These are phyloP conservation scores for Carassius auratus DNA, from an alignment of 2,113 vertebrate species.

Conservation along the genomic window DNA sequence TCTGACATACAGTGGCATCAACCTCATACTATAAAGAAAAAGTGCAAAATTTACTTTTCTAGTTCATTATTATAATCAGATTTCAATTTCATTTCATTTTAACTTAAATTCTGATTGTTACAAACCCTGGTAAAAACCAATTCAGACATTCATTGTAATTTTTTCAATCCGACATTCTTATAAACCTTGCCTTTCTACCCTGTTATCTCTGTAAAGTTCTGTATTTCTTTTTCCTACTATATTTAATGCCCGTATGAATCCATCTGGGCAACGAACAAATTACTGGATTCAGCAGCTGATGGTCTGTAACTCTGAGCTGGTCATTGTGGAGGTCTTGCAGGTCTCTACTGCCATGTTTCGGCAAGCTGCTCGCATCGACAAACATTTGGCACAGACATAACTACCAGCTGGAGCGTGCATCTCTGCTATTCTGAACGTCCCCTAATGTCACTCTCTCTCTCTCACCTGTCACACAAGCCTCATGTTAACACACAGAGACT, in stretches of 20 bases:
- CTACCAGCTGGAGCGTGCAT: conserved; percentile 73
- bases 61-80: too few relatives aligned
- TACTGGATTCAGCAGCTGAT: conserved; percentile 31
- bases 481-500: conserved; percentile 34
- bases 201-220: not conserved
- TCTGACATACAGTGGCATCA: not conserved
- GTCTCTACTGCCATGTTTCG: conserved; percentile 71
- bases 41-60: not conserved
- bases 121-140: too few relatives aligned
- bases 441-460: conserved; percentile 53
- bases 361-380: conserved; percentile 72
- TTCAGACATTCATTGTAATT: too few relatives aligned
- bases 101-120: too few relatives aligned
- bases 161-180: too few relatives aligned
- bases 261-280: conserved; percentile 26
- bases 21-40: not conserved
- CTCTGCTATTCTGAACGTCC: conserved; percentile 63
- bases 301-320: conserved; percentile 67
- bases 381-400: conserved; percentile 72
- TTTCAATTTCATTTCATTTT: too few relatives aligned
- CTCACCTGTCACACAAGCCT: conserved; percentile 38
- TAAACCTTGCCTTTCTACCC: too few relatives aligned
- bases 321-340: conserved; percentile 66
- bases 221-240: not conserved
- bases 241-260: conserved; percentile 32